Evolutionary conservation across 2,797 vertebrate genomes (phyloP).

Genomic region (Cottoperca gobio): DNA sequence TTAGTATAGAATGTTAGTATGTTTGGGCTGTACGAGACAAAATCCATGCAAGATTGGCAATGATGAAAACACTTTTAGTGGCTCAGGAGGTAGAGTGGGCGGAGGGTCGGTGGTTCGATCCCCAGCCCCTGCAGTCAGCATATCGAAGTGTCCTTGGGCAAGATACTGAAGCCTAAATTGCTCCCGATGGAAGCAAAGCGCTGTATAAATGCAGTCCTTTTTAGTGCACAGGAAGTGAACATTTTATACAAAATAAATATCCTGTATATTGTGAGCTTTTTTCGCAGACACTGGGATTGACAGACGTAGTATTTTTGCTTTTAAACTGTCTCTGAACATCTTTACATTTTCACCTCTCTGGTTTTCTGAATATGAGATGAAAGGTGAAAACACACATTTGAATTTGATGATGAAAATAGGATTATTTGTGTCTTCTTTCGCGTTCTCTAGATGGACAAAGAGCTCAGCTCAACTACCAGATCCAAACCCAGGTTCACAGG

Average conservation of each 20-base stretch:
- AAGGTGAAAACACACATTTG: not conserved
- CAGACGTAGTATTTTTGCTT: constrained; percentile 6
- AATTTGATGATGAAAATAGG: not conserved
- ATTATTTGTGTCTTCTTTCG: constrained; percentile 15
- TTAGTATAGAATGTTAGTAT: not conserved
- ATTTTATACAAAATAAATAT: not conserved
- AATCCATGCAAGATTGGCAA: too few species aligned
- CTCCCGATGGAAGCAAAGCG: too few species aligned
- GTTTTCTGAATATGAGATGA: not conserved
- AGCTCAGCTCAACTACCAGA: constrained; percentile 88
- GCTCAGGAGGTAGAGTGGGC: too few species aligned
- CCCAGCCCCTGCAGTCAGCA: too few species aligned
- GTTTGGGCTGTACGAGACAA: constrained; percentile 27
- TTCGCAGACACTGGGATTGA: not conserved
- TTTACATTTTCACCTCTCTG: not conserved
- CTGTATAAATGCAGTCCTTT: too few species aligned
- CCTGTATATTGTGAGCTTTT: not conserved
- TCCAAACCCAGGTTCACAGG: constrained; percentile 94
- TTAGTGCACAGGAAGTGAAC: not conserved
- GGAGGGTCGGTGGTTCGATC: too few species aligned
- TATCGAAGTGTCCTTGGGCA: too few species aligned
- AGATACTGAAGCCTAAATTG: too few species aligned
- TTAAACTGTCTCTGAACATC: not conserved
- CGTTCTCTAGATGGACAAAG: constrained; percentile 92
- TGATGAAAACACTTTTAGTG: too few species aligned